These are phyloP conservation scores for Tipula unca DNA, from an alignment of 2,888 invertebrate species.

Conservation along the genomic window DNA sequence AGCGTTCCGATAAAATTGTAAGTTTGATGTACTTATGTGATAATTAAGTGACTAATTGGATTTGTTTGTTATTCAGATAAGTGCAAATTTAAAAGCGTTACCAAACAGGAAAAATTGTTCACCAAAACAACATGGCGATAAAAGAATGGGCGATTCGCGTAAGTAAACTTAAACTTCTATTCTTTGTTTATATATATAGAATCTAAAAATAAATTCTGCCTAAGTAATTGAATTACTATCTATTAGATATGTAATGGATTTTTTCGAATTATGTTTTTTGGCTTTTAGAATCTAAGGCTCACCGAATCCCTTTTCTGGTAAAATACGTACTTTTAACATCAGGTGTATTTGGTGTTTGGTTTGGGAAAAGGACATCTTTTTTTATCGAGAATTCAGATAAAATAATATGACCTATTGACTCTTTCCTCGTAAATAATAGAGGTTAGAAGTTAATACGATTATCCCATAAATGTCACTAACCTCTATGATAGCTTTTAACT, in stretches of 20 bases:
- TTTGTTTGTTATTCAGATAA: conserved; percentile 34
- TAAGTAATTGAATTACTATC: neutral
- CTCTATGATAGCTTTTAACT: neutral
- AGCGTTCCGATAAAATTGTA: conserved; percentile 68
- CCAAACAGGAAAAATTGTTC: conserved; percentile 55
- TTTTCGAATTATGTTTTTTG: neutral
- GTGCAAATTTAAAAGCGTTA: conserved; percentile 41
- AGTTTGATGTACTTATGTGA: no score
- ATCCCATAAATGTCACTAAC: neutral
- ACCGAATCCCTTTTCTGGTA: neutral
- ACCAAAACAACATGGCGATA: conserved; percentile 47
- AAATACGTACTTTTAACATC: neutral
- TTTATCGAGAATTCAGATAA: neutral
- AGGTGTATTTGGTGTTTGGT: neutral
- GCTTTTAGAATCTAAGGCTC: neutral
- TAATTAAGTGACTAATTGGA: no score
- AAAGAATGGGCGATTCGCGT: conserved; percentile 36
- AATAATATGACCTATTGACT: neutral
- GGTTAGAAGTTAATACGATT: neutral
- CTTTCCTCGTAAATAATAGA: neutral
- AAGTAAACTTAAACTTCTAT: conserved; percentile 29
- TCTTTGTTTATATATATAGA: neutral
- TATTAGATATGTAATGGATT: neutral
- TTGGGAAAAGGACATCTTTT: neutral
- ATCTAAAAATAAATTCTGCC: neutral